These are phyloP conservation scores for Microchirus variegatus DNA, from an alignment of 2,797 vertebrate genomes.

Conservation along the genomic window DNA sequence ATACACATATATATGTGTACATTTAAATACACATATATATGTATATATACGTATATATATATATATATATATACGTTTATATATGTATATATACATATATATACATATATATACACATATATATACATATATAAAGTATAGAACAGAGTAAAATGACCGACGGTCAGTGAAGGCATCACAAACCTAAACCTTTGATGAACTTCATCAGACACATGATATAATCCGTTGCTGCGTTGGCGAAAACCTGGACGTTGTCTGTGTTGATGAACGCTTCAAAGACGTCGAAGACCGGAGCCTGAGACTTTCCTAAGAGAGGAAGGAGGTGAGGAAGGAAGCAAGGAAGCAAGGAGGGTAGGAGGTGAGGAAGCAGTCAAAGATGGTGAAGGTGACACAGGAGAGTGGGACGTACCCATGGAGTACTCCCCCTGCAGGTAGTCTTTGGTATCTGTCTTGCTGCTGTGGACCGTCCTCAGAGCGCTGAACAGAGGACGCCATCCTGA, in stretches of 20 bases:
- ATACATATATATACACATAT: no score
- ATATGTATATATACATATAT: no score
- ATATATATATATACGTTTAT: no score
- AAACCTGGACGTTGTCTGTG: conserved; percentile 98
- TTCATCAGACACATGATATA: conserved; percentile 99
- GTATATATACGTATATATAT: no score
- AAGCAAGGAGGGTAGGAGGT: not conserved
- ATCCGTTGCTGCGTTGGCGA: conserved; percentile 96
- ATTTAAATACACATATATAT: no score
- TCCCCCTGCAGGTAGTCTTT: conserved; percentile 95
- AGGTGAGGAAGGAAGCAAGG: not conserved
- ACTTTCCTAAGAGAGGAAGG: conserved; percentile 83
- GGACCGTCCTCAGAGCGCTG: conserved; percentile 94
- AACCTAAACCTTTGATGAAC: conserved; percentile 96
- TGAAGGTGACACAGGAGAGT: not conserved
- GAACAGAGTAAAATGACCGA: not conserved
- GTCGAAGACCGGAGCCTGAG: conserved; percentile 95
- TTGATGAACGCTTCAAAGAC: conserved; percentile 98
- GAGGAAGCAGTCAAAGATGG: not conserved
- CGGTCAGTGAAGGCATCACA: not conserved
- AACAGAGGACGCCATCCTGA: conserved; percentile 97
- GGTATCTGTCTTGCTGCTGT: conserved; percentile 88
- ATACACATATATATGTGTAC: no score
- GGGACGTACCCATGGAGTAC: conserved; percentile 89
- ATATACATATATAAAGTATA: no score